phyloP scores from a whole-genome alignment of 1,140 invertebrate species.

The Hermetia illucens region DNA sequence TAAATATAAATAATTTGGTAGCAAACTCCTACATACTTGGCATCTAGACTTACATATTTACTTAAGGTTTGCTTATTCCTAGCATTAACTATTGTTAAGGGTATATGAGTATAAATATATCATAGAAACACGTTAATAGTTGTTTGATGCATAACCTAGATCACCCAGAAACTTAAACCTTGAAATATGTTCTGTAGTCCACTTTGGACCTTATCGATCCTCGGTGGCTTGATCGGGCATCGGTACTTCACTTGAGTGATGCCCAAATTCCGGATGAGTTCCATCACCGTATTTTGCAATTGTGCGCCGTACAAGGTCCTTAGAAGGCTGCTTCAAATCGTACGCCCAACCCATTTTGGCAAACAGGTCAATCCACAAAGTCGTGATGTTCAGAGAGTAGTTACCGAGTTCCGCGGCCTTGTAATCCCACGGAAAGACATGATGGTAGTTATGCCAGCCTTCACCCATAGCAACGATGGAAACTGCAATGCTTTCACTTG shows the following conservation, averaged over 20 bases:
- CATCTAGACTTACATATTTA: too few species aligned
- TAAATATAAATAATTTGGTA: too few species aligned
- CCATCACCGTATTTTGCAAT: slow-evolving; percentile 47
- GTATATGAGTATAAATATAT: too few species aligned
- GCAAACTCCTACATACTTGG: too few species aligned
- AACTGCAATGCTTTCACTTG: slow-evolving; percentile 45
- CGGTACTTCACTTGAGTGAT: slow-evolving; percentile 1
- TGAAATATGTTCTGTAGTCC: too few species aligned
- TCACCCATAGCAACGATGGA: slow-evolving; percentile 46
- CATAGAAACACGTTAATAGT: too few species aligned
- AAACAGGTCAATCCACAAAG: slow-evolving; percentile 55
- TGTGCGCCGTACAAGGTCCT: slow-evolving; percentile 36
- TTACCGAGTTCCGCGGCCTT: slow-evolving; percentile 47
- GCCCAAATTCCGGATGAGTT: slow-evolving; percentile 29
- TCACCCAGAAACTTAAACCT: too few species aligned
- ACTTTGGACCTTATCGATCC: slow-evolving; percentile 11
- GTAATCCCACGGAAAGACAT: slow-evolving; percentile 72
- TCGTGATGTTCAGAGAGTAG: slow-evolving; percentile 27
- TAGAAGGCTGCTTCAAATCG: slow-evolving; percentile 51
- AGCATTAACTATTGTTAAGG: too few species aligned
- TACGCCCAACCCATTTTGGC: slow-evolving; percentile 67
- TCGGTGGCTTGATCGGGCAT: background rate
- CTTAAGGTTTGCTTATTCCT: too few species aligned
- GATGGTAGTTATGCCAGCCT: slow-evolving; percentile 89
- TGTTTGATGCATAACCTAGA: too few species aligned